phyloP scores from a whole-genome alignment of 2,113 vertebrate genomes.

The Nipponia nippon region DNA sequence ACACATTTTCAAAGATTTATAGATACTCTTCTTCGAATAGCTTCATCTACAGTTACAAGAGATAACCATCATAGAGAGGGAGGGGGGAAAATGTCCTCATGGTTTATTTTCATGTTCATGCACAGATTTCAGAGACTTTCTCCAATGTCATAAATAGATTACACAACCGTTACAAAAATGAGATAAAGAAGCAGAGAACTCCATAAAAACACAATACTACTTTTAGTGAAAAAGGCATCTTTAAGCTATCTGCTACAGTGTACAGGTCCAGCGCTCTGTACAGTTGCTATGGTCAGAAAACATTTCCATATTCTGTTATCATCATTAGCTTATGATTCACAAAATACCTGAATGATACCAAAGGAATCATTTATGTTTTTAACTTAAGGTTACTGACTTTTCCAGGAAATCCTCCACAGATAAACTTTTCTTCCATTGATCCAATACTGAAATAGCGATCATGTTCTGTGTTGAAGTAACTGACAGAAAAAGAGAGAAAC shows the following conservation, averaged over 20 bases:
- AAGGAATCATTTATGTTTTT: neutral
- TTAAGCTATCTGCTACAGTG: neutral
- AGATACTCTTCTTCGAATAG: neutral
- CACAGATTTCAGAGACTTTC: neutral
- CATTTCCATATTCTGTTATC: neutral
- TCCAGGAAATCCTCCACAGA: slow-evolving; percentile 69
- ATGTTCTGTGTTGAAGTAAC: slow-evolving; percentile 28
- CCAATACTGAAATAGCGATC: slow-evolving; percentile 17
- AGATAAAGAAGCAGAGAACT: neutral
- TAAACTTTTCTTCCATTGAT: slow-evolving; percentile 62
- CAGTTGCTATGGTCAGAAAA: neutral
- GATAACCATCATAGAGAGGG: neutral
- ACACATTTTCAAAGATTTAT: neutral
- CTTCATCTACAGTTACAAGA: neutral
- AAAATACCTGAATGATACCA: neutral
- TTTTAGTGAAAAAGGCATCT: neutral
- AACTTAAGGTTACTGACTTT: slow-evolving; percentile 66
- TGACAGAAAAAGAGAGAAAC: slow-evolving; percentile 11
- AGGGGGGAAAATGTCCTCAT: accelerated
- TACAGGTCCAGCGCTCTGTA: neutral
- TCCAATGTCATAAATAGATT: neutral
- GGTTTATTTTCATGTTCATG: neutral
- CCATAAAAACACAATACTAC: neutral
- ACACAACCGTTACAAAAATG: neutral
- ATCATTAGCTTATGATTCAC: neutral